Conservation (phyloP, 2,113 vertebrate species). For the Pyrgilauda ruficollis region DNA sequence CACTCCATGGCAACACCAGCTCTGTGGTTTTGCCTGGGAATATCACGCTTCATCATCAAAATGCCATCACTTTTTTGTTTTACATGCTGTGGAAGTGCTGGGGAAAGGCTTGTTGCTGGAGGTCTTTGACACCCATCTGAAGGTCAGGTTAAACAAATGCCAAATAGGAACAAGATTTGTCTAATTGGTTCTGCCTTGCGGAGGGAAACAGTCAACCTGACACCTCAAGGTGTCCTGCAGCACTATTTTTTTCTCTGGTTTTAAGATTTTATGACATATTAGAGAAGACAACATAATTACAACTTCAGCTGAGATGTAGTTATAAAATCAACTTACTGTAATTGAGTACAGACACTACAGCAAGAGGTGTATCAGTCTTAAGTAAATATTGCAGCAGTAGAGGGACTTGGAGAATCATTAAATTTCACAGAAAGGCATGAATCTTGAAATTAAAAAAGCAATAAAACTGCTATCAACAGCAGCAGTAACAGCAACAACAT, state of each 20-base stretch:
- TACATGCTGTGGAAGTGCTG: not conserved
- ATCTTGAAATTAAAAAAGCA: conserved; percentile 26
- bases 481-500: not conserved
- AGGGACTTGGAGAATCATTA: not conserved
- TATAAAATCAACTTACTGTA: conserved; percentile 34
- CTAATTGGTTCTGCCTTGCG: not conserved
- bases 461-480: not conserved
- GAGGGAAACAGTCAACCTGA: not conserved
- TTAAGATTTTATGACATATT: conserved; percentile 31
- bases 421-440: not conserved
- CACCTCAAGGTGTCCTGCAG: conserved; percentile 28
- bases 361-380: conserved; percentile 7
- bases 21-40: not conserved
- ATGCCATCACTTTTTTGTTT: not conserved
- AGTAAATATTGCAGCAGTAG: conserved; percentile 4
- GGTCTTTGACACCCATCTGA: conserved; percentile 6
- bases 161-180: not conserved
- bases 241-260: not conserved
- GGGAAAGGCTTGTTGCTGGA: not conserved
- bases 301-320: not conserved
- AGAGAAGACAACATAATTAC: conserved; percentile 40
- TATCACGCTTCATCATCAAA: not conserved
- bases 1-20: not conserved
- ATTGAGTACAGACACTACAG: conserved; percentile 4
- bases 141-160: conserved; percentile 50